Conservation (phyloP, 2,888 invertebrate genomes). For the Cantharis rufa region DNA sequence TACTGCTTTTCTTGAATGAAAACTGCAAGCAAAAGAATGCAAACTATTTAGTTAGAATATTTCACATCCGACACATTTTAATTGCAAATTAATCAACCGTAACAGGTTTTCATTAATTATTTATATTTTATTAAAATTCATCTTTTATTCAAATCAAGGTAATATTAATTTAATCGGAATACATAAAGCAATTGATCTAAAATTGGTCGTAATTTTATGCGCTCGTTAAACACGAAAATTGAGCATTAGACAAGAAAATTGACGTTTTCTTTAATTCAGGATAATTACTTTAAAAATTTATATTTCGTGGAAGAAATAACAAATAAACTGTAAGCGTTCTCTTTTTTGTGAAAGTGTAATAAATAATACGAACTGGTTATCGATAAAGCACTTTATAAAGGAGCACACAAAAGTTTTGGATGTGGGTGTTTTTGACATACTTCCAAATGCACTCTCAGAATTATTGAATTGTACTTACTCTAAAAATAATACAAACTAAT, state of each 20-base stretch:
- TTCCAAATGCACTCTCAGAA: slow-evolving; percentile 19
- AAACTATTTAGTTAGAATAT: background rate
- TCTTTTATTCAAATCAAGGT: background rate
- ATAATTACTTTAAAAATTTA: background rate
- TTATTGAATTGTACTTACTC: background rate
- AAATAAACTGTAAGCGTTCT: background rate
- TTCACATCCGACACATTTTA: background rate
- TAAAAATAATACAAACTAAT: slow-evolving; percentile 8
- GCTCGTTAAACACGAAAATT: background rate
- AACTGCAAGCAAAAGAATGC: slow-evolving; percentile 41
- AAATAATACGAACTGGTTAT: slow-evolving; percentile 26
- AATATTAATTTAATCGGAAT: background rate
- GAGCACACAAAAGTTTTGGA: slow-evolving; percentile 30
- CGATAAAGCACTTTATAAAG: slow-evolving; percentile 27
- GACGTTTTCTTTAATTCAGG: background rate
- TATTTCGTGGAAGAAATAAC: background rate
- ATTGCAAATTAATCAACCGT: background rate
- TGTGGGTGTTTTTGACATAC: slow-evolving; percentile 26
- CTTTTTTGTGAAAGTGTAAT: slow-evolving; percentile 28
- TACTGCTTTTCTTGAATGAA: slow-evolving; percentile 44
- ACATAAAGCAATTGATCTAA: background rate
- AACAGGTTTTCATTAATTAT: background rate
- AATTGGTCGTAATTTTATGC: background rate
- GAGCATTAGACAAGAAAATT: background rate
- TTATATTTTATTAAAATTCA: background rate